Conservation (phyloP, 2,888 invertebrate genomes). For the Drosophila rubida region DNA sequence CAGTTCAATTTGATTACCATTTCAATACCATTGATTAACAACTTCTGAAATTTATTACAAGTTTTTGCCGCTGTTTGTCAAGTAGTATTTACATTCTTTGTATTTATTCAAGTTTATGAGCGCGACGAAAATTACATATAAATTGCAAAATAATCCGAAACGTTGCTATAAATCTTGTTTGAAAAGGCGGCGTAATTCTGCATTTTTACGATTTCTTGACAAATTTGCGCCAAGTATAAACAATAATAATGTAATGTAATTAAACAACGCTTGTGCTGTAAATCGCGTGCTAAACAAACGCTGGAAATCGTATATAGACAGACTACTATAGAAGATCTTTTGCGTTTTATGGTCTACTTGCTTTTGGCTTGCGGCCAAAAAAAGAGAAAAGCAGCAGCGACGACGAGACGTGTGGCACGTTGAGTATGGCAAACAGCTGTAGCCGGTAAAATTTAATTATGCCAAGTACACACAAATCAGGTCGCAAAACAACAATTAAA, state of each 20-base stretch:
- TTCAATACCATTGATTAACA: neutral
- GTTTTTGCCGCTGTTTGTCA: neutral
- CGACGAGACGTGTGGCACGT: conserved; percentile 3
- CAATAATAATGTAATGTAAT: conserved; percentile 3
- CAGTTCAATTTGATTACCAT: neutral
- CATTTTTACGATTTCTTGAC: neutral
- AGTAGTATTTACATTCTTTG: neutral
- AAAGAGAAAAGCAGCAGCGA: neutral
- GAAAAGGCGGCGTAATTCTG: neutral
- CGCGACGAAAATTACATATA: neutral
- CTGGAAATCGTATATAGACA: conserved; percentile 9
- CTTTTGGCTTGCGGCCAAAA: conserved; percentile 58
- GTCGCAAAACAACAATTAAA: conserved; percentile 40
- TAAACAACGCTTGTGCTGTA: neutral
- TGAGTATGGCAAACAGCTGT: conserved; percentile 47
- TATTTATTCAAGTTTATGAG: neutral
- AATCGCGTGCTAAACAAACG: conserved; percentile 1
- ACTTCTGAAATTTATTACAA: neutral
- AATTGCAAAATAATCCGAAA: neutral
- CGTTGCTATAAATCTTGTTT: neutral
- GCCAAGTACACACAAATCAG: conserved; percentile 61
- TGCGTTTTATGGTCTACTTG: conserved; percentile 49
- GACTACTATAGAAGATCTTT: conserved; percentile 19
- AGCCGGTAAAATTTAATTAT: conserved; percentile 50
- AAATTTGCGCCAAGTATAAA: neutral